These are phyloP conservation scores for Trisateles emortualis DNA, from an alignment of 2,888 invertebrate species.

Conservation along the genomic window DNA sequence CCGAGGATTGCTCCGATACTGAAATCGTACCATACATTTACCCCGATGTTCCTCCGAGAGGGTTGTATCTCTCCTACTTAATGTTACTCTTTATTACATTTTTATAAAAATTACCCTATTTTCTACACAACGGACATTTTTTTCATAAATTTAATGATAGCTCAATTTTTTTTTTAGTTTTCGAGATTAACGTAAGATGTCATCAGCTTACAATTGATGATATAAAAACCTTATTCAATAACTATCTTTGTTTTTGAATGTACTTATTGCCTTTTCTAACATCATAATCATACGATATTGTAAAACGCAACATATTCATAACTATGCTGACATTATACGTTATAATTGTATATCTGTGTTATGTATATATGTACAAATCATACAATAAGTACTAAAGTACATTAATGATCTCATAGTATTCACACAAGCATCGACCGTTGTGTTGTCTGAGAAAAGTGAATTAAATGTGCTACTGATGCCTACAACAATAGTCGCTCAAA, in stretches of 20 bases:
- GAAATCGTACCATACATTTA: slow-evolving; percentile 66
- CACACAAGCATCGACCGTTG: slow-evolving; percentile 17
- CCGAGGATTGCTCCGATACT: slow-evolving; percentile 96
- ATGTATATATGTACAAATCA: too few relatives aligned
- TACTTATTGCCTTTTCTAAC: background rate
- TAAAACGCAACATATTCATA: too few relatives aligned
- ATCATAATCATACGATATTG: background rate
- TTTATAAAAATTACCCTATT: background rate
- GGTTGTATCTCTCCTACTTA: too few relatives aligned
- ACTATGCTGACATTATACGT: too few relatives aligned
- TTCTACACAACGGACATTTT: background rate
- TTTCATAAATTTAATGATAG: too few relatives aligned
- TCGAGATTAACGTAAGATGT: too few relatives aligned
- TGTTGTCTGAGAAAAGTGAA: slow-evolving; percentile 11
- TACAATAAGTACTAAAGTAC: slow-evolving; percentile 3
- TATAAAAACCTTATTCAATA: too few relatives aligned
- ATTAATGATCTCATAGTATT: slow-evolving; percentile 14
- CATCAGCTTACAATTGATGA: too few relatives aligned
- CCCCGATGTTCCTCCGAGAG: background rate
- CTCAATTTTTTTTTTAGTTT: too few relatives aligned
- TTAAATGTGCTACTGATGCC: slow-evolving; percentile 22
- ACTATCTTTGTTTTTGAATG: too few relatives aligned
- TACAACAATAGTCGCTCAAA: background rate
- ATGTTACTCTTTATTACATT: too few relatives aligned
- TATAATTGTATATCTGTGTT: too few relatives aligned